Evolutionary conservation across 2,113 vertebrate species (phyloP), one percentile per base, ranked within the genome.

Genomic region (Neoarius graeffei): DNA sequence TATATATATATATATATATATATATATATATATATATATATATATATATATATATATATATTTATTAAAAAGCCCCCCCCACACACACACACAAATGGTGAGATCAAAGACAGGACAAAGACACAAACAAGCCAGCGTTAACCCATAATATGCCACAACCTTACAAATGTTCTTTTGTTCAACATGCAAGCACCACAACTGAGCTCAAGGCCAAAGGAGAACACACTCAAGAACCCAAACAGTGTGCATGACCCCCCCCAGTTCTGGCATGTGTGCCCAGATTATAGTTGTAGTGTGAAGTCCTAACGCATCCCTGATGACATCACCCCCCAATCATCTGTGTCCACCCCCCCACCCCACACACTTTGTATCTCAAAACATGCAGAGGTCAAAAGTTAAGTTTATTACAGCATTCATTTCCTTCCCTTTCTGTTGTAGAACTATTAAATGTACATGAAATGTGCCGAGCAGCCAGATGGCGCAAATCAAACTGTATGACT

Each of bases 101-200:
- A 30, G 52, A 11, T 23, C 76, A 54, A 74, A 79, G 62, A 81
- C 86, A 77, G 52, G 86, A 91, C 85, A 90, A 91, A 91, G 89
- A 92, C 91, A 90, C 91, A 89, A 89, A 85, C 90, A 91, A 92
- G 90, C 92, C 90, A 85, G 89, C 89, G 86, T 95, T 92, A 92
- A 92, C 93, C 92, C 92, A 9, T 94, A 91, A 89, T 23, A 0
- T 87, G 76, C 91, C 73, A 88, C 25, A 89, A 88, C 89, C 91
- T 89, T 85, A 23, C 23, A 90, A 86, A 89, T 91, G 88, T 91
- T 89, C 94, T 92, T 95, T 95, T 95, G 94, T 95, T 94, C 90
- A 85, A 64, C 56, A 90, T 88, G 89, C 88, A 85, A 42, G 89
- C 86, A 79, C 64, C 59, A 59, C 85, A 83, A 83, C 83, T 60